Evolutionary conservation across 2,113 vertebrate genomes (phyloP), one percentile per base, ranked within the genome.

Genomic region (Syngnathus typhle): DNA sequence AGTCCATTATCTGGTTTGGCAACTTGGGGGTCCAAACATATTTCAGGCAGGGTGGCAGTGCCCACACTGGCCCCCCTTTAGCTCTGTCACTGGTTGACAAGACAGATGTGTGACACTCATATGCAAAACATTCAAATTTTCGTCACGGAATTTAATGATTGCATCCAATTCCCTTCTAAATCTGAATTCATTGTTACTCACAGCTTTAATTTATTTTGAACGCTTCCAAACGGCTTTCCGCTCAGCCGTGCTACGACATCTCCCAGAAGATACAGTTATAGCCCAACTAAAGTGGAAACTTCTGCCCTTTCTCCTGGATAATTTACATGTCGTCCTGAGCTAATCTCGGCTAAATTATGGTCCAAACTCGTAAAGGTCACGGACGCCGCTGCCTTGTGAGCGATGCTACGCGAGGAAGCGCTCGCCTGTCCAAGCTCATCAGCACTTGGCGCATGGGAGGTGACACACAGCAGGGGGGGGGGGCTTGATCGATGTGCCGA

Each of bases 401-500:
- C 66, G 61, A 49, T 10, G 66, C 58, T 65, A 68, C 68, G 82
- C 76, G 21, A 60, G 89, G 88, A 77, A 80, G 55, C 55, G 71
- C 82, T 78, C 52, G 77, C 88, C 84, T 82, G 77, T 82, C 82
- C 67, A 19, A 68, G 58, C 79, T 91, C 86, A 89, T 85, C 90
- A 86, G 91, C 63, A 83, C 73, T 70, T 62, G 82, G 74, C 64
- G 61, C 80, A 64, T 73, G 69, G 72, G 75, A 78, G 77, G 78
- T 90, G 90, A 93, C 89, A 90, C 86, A 89, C 88, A 90, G 87
- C 86, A 80, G 85, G 84, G 89, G 27, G 27, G 27, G 82, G 89
- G 81, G 79, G 82, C n/a, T 70, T 87, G 88, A 93, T 93, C 91
- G 91, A 92, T 93, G 90, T 87, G 81, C 85, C 78, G 55, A 87